Conservation (phyloP, 2,797 vertebrate species). For the Pangasius krempfi region DNA sequence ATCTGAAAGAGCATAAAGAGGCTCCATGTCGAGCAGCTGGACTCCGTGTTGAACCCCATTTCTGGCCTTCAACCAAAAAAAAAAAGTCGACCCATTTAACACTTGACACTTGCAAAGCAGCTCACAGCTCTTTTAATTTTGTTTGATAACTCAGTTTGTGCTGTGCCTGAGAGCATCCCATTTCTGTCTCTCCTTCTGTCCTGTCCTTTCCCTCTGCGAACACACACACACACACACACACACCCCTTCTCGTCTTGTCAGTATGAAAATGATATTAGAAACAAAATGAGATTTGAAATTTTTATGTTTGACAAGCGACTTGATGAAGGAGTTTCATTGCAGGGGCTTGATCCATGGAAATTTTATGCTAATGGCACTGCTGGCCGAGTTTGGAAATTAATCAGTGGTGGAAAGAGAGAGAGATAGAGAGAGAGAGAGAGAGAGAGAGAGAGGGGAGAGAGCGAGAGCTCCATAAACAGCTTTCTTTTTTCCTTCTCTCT, state of each 20-base stretch:
- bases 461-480: constrained; percentile 67
- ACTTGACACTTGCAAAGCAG: constrained; percentile 37
- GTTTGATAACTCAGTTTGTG: constrained; percentile 81
- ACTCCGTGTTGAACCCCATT: not conserved
- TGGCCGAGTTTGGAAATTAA: constrained; percentile 81
- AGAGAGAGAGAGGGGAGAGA: constrained; percentile 2
- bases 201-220: not conserved
- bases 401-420: constrained; percentile 67
- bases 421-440: constrained; percentile 1
- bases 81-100: constrained; percentile 11
- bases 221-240: not conserved
- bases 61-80: not conserved
- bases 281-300: constrained; percentile 87
- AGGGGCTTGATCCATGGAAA: constrained; percentile 79
- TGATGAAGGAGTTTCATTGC: constrained; percentile 84
- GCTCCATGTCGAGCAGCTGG: not conserved
- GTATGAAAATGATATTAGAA: constrained; percentile 83
- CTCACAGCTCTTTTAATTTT: constrained; percentile 72
- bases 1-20: constrained; percentile 1
- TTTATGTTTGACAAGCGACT: constrained; percentile 83
- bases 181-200: constrained; percentile 38
- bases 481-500: constrained; percentile 26
- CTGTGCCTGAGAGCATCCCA: constrained; percentile 68
- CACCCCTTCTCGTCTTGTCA: constrained; percentile 49
- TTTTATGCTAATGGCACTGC: constrained; percentile 82